Evolutionary conservation across 2,113 vertebrate genomes (phyloP).

Genomic region (Pollachius pollachius): DNA sequence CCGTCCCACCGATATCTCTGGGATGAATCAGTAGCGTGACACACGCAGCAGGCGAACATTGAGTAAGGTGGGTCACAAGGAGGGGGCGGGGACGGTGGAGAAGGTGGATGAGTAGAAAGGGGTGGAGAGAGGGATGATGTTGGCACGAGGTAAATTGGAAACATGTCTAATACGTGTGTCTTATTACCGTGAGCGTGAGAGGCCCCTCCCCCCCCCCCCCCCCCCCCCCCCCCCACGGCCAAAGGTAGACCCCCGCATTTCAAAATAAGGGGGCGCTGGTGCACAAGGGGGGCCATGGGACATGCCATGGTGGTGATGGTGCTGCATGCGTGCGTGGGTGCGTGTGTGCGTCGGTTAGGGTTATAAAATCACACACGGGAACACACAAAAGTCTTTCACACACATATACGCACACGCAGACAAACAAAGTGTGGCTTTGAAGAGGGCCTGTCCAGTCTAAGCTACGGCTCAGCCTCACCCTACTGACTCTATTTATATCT

Average conservation of each 20-base stretch:
- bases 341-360: too few relatives aligned
- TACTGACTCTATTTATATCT: conserved; percentile 61
- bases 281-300: neutral
- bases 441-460: conserved; percentile 34
- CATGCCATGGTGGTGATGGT: neutral
- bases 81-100: conserved; percentile 23
- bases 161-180: conserved; percentile 71
- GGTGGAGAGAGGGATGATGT: conserved; percentile 33
- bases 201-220: too few relatives aligned
- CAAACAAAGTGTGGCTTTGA: neutral
- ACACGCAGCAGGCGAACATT: conserved; percentile 66
- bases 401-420: conserved; percentile 1
- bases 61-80: conserved; percentile 32
- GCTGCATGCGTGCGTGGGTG: neutral
- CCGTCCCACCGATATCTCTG: conserved; percentile 18
- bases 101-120: conserved; percentile 12
- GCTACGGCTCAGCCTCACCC: conserved; percentile 24
- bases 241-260: conserved; percentile 32
- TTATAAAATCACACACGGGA: neutral
- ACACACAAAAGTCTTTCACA: neutral
- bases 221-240: too few relatives aligned
- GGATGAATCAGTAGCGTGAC: conserved; percentile 81
- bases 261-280: conserved; percentile 19
- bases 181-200: conserved; percentile 50
- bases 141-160: conserved; percentile 77